phyloP scores from a whole-genome alignment of 2,797 vertebrate species.

The Moxostoma hubbsi region DNA sequence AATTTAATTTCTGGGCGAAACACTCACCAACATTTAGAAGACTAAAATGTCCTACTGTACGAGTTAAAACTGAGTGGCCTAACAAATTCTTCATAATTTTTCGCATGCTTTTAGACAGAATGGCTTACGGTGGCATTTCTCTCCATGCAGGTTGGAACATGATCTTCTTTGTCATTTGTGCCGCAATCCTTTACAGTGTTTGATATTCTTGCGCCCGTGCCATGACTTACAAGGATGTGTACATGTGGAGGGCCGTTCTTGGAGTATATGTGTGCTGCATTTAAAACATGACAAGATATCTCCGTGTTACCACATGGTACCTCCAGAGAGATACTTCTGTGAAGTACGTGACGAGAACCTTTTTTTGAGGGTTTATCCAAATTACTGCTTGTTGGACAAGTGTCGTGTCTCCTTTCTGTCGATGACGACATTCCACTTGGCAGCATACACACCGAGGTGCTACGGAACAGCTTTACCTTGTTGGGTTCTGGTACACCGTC shows the following conservation, averaged over 20 bases:
- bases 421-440: constrained; percentile 65
- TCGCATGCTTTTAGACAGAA: constrained; percentile 20
- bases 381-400: constrained; percentile 45
- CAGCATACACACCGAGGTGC: constrained; percentile 82
- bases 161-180: constrained; percentile 69
- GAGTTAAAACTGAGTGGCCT: not conserved
- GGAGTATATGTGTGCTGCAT: constrained; percentile 78
- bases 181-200: constrained; percentile 72
- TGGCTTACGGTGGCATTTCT: constrained; percentile 83
- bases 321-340: constrained; percentile 92
- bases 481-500: constrained; percentile 61
- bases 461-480: constrained; percentile 77
- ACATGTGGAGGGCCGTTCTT: constrained; percentile 83
- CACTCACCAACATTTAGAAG: too few relatives aligned
- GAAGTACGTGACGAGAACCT: constrained; percentile 78
- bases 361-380: constrained; percentile 60
- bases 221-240: constrained; percentile 89
- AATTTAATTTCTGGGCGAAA: too few relatives aligned
- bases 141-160: constrained; percentile 65
- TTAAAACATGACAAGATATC: constrained; percentile 87
- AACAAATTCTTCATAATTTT: not conserved
- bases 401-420: constrained; percentile 41
- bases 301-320: constrained; percentile 80
- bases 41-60: not conserved
- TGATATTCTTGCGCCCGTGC: constrained; percentile 74